These are phyloP conservation scores for Spongilla lacustris DNA, from an alignment of 37 sponge, comb jelly and placozoan species.

Conservation along the genomic window DNA sequence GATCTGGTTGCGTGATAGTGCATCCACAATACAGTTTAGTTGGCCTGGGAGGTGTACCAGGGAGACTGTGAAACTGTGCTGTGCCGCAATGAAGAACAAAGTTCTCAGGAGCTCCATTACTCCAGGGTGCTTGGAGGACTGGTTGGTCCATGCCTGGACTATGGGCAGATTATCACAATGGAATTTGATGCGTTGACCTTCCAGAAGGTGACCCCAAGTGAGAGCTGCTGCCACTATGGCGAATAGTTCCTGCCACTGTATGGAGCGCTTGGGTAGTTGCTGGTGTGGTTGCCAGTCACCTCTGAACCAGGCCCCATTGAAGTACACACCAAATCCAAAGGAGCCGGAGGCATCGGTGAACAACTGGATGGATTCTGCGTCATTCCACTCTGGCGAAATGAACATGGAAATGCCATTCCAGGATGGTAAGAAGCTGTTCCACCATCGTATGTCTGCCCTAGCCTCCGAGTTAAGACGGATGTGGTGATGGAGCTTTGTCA, in stretches of 20 bases:
- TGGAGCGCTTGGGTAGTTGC: too few relatives aligned
- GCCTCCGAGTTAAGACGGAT: too few relatives aligned
- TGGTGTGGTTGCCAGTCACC: too few relatives aligned
- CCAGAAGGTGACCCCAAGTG: neutral
- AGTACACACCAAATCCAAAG: too few relatives aligned
- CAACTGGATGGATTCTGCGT: too few relatives aligned
- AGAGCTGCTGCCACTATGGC: neutral
- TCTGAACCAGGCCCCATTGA: too few relatives aligned
- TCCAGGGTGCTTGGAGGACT: neutral
- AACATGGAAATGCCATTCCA: too few relatives aligned
- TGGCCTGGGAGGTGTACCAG: neutral
- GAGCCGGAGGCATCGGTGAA: too few relatives aligned
- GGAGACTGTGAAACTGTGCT: neutral
- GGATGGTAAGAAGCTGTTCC: too few relatives aligned
- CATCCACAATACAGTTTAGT: neutral
- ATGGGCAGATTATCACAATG: neutral
- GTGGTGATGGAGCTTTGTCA: too few relatives aligned
- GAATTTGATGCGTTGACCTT: neutral
- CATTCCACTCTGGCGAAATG: too few relatives aligned
- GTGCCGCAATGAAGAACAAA: neutral
- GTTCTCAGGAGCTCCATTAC: neutral
- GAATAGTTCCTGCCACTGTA: conserved; percentile 2
- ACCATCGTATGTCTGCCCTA: too few relatives aligned
- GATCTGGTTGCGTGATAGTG: neutral
- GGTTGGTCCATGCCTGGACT: neutral